A percentile compares a stretch with the other conserved stretches of the same genome.
Evolutionary conservation across 2,888 invertebrate species (phyloP).

Genomic region (Dromius quadrimaculatus): DNA sequence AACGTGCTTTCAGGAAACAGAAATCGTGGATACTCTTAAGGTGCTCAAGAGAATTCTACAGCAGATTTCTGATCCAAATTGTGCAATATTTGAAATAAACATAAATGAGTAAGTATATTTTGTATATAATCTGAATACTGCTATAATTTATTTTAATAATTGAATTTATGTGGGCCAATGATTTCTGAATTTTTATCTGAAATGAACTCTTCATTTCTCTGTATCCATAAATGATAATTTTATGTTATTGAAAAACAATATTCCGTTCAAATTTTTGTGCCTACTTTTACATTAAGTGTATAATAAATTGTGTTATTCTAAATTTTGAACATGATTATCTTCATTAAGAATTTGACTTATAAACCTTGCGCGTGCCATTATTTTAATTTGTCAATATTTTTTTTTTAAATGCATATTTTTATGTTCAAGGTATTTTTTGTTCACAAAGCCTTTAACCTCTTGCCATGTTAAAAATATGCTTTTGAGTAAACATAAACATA

Average conservation of each 20-base stretch:
- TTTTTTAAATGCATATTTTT: neutral
- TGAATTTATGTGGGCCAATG: constrained; percentile 32
- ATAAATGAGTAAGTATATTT: too few species aligned
- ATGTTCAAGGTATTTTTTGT: constrained; percentile 17
- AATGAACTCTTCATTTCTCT: neutral
- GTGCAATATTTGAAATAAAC: too few species aligned
- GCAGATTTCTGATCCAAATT: too few species aligned
- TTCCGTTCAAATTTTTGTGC: too few species aligned
- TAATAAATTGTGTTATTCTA: too few species aligned
- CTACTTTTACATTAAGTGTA: too few species aligned
- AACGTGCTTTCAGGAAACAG: too few species aligned
- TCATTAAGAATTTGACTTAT: neutral
- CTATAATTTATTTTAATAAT: constrained; percentile 20
- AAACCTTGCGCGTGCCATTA: constrained; percentile 14
- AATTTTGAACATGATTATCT: neutral
- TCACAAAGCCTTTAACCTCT: constrained; percentile 26
- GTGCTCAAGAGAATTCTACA: too few species aligned
- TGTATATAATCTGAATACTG: too few species aligned
- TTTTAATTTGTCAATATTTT: constrained; percentile 7
- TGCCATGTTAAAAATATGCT: constrained; percentile 2
- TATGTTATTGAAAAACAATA: neutral
- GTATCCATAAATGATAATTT: constrained; percentile 1
- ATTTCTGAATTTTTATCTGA: constrained; percentile 26
- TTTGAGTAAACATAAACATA: constrained; percentile 26
- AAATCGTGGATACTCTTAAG: too few species aligned